Evolutionary conservation across 2,797 vertebrate genomes (phyloP).

Genomic region (Eurystomus glaucurus): DNA sequence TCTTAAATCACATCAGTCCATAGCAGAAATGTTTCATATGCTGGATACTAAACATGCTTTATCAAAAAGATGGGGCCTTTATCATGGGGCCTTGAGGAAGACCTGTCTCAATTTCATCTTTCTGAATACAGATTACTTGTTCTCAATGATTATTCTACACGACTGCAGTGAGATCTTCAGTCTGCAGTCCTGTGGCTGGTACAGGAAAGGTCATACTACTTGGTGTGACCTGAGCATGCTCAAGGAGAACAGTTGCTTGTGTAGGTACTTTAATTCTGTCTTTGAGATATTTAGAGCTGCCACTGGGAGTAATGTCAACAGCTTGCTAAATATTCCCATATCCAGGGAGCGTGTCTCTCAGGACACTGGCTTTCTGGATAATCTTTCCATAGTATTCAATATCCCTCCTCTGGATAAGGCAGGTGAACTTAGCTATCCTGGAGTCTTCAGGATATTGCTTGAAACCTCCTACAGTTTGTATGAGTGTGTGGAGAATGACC

Average conservation of each 20-base stretch:
- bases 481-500: neutral
- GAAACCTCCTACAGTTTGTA: neutral
- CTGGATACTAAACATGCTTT: neutral
- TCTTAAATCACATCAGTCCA: neutral
- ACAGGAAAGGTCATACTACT: neutral
- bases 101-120: neutral
- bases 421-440: neutral
- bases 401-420: neutral
- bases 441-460: neutral
- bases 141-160: neutral
- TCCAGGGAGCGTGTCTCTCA: neutral
- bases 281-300: neutral
- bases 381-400: neutral
- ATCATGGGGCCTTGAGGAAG: neutral
- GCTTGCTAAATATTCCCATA: neutral
- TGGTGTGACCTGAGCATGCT: neutral
- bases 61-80: neutral
- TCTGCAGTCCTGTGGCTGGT: neutral
- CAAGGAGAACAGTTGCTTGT: neutral
- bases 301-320: neutral
- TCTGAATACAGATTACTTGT: neutral
- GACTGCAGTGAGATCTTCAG: neutral
- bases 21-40: neutral
- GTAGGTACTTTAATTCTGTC: neutral
- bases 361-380: neutral